Conservation (phyloP, 1,140 invertebrate species). For the Drosophila pectinifera region DNA sequence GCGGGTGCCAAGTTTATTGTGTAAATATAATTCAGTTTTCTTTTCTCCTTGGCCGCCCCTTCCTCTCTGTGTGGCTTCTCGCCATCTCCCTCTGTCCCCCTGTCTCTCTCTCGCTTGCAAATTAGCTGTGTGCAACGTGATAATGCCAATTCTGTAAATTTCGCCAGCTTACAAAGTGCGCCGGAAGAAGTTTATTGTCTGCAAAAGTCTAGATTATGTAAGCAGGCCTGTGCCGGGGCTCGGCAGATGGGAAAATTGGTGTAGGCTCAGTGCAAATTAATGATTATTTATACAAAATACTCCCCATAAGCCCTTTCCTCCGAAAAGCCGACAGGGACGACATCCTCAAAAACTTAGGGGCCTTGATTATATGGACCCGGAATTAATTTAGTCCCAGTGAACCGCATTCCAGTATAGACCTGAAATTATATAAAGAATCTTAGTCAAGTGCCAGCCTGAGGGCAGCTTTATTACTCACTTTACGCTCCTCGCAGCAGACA, state of each 20-base stretch:
- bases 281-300: constrained; percentile 14
- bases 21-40: constrained; percentile 77
- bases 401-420: not conserved
- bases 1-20: constrained; percentile 73
- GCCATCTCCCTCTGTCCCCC: not conserved
- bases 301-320: too few relatives aligned
- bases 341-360: not conserved
- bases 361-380: not conserved
- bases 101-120: constrained; percentile 45
- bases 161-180: constrained; percentile 58
- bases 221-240: constrained; percentile 38
- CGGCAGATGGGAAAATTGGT: constrained; percentile 9
- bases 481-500: constrained; percentile 2
- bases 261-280: constrained; percentile 7
- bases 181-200: constrained; percentile 76
- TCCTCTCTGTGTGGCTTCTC: not conserved
- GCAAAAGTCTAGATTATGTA: constrained; percentile 75
- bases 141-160: constrained; percentile 71
- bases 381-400: not conserved
- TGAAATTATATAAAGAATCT: not conserved
- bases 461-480: not conserved
- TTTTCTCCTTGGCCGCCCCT: constrained; percentile 47
- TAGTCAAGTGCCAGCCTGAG: too few relatives aligned
- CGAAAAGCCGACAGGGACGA: not conserved
- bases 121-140: constrained; percentile 78